Evolutionary conservation across 2,113 vertebrate genomes (phyloP), one percentile per base, ranked within the genome.

Genomic region (Bettongia penicillata): DNA sequence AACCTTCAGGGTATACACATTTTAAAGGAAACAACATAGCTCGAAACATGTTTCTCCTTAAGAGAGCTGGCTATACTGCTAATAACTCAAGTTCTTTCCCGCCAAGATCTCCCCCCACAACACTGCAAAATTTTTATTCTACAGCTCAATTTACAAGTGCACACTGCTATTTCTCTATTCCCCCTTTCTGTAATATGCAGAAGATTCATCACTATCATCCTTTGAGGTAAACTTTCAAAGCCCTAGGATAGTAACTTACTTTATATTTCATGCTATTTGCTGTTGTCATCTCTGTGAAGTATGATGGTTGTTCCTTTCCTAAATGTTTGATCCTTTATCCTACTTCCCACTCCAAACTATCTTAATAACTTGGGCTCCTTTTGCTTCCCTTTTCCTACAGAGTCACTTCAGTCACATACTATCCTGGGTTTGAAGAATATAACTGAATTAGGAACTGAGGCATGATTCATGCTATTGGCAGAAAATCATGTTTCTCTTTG

Each of bases 121-220:
- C 37, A 43, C 77, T 91, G 89, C 95, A 97, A 48, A 91, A 53
- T 26, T 53, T 91, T 90, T 51, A 77, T 90, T 57, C 93, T 11
- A 55, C 84, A 94, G 50, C 51, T 68, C 91, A 91, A 93, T 68
- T 37, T 96, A 84, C 51, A 93, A 93, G 43, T 91, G 95, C 0
- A 57, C 0, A 2, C 96, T 61, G 57, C 50, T 94, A 16, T 89
- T 97, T 92, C 55, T 92, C 12, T 92, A 97, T 84, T 95, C 90
- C 96, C n/a, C 37, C 14, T 94, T 90, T 91, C 5, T 93, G 47
- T 61, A 96, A 96, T 25, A 95, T 52, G 96, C 77, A 91, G 55
- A 61, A 61, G 31, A 61, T 28, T 61, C 10, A 11, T 31, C 9
- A 61, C 28, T 31, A 61, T 61, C 10, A 61, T 31, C 55, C 8